Evolutionary conservation across 2,797 vertebrate species (phyloP).

Genomic region (Babyrousa celebensis): DNA sequence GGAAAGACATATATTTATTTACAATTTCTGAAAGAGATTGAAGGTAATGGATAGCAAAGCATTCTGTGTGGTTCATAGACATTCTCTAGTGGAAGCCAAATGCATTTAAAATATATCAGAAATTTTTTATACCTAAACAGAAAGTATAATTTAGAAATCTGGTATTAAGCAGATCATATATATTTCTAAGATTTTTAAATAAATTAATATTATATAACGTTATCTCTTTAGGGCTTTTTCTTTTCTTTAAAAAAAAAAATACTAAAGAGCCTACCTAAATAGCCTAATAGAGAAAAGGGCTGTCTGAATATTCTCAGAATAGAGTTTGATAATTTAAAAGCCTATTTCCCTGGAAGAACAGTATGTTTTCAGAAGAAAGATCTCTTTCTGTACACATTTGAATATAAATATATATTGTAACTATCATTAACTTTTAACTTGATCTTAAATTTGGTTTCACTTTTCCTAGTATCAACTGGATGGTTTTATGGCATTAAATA

Average conservation of each 20-base stretch:
- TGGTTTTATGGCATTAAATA: constrained; percentile 23
- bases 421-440: constrained; percentile 41
- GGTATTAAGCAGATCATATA: constrained; percentile 81
- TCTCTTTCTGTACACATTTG: not conserved
- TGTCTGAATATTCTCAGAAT: constrained; percentile 70
- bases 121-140: constrained; percentile 81
- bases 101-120: constrained; percentile 82
- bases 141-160: constrained; percentile 85
- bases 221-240: constrained; percentile 60
- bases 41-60: not conserved
- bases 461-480: constrained; percentile 8
- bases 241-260: not conserved
- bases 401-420: not conserved
- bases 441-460: constrained; percentile 55
- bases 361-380: constrained; percentile 32
- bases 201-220: constrained; percentile 63
- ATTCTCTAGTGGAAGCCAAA: constrained; percentile 73
- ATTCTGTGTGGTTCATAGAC: constrained; percentile 69
- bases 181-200: constrained; percentile 84
- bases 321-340: constrained; percentile 79
- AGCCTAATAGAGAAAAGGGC: not conserved
- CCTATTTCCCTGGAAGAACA: constrained; percentile 57
- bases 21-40: constrained; percentile 61
- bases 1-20: constrained; percentile 53
- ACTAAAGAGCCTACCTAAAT: constrained; percentile 38